A percentile compares a stretch with the other conserved stretches of the same genome.
Evolutionary conservation across 2,797 vertebrate species (phyloP).

Genomic region (Sebastes glaucus): DNA sequence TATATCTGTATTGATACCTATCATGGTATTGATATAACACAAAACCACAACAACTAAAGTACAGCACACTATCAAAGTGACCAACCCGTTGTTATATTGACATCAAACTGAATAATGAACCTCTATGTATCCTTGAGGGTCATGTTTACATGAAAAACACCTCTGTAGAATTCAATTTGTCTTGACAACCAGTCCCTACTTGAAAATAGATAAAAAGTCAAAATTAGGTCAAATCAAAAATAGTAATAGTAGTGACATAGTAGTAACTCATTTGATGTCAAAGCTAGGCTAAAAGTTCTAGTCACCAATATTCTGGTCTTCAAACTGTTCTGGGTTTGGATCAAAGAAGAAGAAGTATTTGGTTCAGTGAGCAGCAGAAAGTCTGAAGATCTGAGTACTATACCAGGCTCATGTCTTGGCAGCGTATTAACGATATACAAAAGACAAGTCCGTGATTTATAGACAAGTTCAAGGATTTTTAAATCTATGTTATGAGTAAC

Average conservation of each 20-base stretch:
- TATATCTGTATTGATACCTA: background rate
- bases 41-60: background rate
- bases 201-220: background rate
- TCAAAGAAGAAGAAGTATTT: background rate
- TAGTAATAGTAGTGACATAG: background rate
- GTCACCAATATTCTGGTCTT: background rate
- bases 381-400: slow-evolving; percentile 2
- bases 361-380: background rate
- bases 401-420: background rate
- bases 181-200: background rate
- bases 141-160: background rate
- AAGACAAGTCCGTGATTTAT: slow-evolving; percentile 16
- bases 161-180: background rate
- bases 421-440: background rate
- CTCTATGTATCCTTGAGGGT: background rate
- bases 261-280: background rate
- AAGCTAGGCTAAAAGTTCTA: background rate
- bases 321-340: background rate
- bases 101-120: background rate
- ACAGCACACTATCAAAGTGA: background rate
- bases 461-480: background rate
- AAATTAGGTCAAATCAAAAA: background rate
- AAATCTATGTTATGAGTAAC: background rate
- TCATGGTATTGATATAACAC: too few species aligned
- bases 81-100: background rate